These are phyloP conservation scores for Acanthopleura granulata DNA, from an alignment of 2,888 invertebrate species.

Conservation along the genomic window DNA sequence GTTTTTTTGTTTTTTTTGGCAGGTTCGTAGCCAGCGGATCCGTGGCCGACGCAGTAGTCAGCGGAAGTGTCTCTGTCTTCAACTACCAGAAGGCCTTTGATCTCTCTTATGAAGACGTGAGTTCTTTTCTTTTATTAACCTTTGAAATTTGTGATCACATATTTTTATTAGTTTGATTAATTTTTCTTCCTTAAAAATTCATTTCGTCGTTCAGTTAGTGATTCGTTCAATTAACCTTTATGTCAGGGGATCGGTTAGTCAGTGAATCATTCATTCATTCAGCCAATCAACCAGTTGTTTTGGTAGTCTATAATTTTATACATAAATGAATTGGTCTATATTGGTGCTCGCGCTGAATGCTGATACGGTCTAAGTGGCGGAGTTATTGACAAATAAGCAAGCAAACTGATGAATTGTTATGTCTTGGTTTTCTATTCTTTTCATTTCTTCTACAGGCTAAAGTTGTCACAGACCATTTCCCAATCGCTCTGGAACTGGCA, in stretches of 20 bases:
- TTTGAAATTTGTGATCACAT: too few relatives aligned
- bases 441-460: conserved; percentile 25
- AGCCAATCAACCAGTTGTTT: too few relatives aligned
- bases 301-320: too few relatives aligned
- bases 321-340: too few relatives aligned
- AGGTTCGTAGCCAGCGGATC: not conserved
- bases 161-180: too few relatives aligned
- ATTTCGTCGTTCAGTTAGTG: too few relatives aligned
- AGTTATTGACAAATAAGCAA: not conserved
- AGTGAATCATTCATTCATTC: too few relatives aligned
- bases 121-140: not conserved
- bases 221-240: too few relatives aligned
- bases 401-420: not conserved
- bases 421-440: not conserved
- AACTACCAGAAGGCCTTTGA: conserved; percentile 26
- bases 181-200: too few relatives aligned
- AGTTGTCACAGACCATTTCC: conserved; percentile 34
- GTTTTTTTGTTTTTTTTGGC: conserved; percentile 25
- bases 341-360: too few relatives aligned
- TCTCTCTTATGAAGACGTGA: conserved; percentile 21
- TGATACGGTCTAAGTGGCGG: not conserved
- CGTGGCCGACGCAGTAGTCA: conserved; percentile 23
- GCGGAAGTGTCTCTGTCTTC: conserved; percentile 24
- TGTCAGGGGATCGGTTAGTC: too few relatives aligned
- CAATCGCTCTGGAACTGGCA: conserved; percentile 27